Evolutionary conservation across 2,888 invertebrate species (phyloP).

Genomic region (Coenonympha arcania): DNA sequence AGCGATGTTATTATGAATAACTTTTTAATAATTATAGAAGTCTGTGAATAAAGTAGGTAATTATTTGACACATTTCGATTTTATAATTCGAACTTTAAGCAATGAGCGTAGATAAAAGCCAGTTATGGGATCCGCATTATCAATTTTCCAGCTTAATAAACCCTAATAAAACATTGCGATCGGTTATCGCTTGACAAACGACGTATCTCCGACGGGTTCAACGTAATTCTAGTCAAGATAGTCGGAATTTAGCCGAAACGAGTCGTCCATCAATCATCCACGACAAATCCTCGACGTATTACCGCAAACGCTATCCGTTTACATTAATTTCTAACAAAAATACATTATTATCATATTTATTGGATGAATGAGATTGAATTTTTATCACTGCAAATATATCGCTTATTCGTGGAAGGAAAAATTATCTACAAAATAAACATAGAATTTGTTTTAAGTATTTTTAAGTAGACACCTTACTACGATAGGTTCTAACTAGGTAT

Average conservation of each 20-base stretch:
- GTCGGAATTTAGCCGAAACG: background rate
- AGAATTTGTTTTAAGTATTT: no score
- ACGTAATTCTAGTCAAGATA: background rate
- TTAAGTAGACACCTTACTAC: no score
- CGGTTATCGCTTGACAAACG: background rate
- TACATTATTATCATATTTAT: background rate
- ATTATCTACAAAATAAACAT: no score
- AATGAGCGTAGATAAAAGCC: no score
- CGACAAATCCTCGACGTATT: slow-evolving; percentile 5
- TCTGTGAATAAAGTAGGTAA: no score
- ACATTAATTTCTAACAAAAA: slow-evolving; percentile 5
- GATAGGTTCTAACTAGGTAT: no score
- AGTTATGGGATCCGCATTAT: background rate
- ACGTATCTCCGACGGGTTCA: background rate
- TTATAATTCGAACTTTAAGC: no score
- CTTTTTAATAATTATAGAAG: no score
- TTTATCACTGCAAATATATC: no score
- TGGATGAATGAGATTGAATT: background rate
- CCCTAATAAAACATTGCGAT: background rate
- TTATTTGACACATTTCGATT: no score
- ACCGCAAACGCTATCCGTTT: background rate
- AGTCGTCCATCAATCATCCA: slow-evolving; percentile 7
- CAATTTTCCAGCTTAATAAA: background rate
- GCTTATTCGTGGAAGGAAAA: no score
- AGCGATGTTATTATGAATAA: no score